phyloP scores from a whole-genome alignment of 2,113 vertebrate genomes.

The Trematocara macrostoma region DNA sequence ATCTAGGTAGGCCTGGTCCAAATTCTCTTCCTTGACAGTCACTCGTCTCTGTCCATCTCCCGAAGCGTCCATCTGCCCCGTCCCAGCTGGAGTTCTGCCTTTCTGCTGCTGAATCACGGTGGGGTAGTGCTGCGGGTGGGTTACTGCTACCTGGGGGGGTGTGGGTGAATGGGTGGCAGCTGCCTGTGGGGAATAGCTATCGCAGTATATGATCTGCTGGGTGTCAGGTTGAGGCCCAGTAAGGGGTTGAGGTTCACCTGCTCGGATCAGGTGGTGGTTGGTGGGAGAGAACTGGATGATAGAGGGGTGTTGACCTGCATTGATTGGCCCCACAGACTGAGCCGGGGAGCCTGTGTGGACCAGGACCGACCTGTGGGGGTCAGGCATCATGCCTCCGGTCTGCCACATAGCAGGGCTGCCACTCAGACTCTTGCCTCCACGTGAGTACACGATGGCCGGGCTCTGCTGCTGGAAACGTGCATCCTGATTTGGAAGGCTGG shows the following conservation, averaged over 20 bases:
- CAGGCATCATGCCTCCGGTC: conserved; percentile 71
- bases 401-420: conserved; percentile 80
- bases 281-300: conserved; percentile 95
- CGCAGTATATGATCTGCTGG: conserved; percentile 89
- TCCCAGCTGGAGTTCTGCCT: conserved; percentile 30
- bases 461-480: conserved; percentile 86
- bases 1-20: conserved; percentile 97
- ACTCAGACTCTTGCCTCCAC: conserved; percentile 81
- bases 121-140: conserved; percentile 78
- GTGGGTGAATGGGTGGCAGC: conserved; percentile 62
- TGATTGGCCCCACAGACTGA: conserved; percentile 60
- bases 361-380: conserved; percentile 89
- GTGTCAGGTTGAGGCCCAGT: conserved; percentile 76
- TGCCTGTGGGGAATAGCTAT: conserved; percentile 71
- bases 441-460: conserved; percentile 82
- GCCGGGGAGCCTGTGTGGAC: conserved; percentile 84
- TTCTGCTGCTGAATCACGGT: conserved; percentile 89
- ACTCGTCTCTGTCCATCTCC: conserved; percentile 73
- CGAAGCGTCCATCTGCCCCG: conserved; percentile 62
- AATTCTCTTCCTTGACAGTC: conserved; percentile 93
- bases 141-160: conserved; percentile 2
- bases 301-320: conserved; percentile 76
- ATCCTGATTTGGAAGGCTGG: conserved; percentile 75
- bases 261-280: conserved; percentile 81
- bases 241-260: conserved; percentile 67